Base-by-base conservation (phyloP, 2,888 invertebrate genomes). In the Bursaphelenchus okinawaensis region DNA sequence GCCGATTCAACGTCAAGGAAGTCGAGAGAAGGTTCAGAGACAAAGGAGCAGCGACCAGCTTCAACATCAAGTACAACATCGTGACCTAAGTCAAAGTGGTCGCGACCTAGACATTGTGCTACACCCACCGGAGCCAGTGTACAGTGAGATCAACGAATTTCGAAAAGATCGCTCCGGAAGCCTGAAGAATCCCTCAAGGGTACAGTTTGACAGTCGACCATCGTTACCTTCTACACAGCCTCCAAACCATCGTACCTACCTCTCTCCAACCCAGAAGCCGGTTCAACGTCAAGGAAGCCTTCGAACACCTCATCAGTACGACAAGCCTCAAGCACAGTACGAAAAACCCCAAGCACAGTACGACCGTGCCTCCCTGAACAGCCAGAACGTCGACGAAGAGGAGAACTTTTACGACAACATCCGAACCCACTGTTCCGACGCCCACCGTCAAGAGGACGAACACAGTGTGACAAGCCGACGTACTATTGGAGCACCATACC, bases 401-500 rank as follows among this genome's bases (percentile, higher is more conserved):
- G 74, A 70, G 56, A 78, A 75, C 26, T 77, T 80, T 69, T 80
- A 80, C 68, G 80, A 80, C 62, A 80, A 80, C 65, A 76, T 80
- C 26, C 54, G 28, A 6, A 20, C 20, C 19, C 9, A 22, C n/a
- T n/a, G n/a, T n/a, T n/a, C n/a, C n/a, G n/a, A n/a, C n/a, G n/a
- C n/a, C n/a, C 40, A 40, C n/a, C 40, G 40, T 16, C 40, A 40
- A 40, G 40, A 40, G 1, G 40, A 40, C n/a, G 40, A 40, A 4
- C 40, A 40, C 16, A 40, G 40, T 40, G 40, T 40, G 3, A 40
- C 40, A 4, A 40, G 40, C 6, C 40, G 51, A 22, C 23, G n/a
- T 19, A 28, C 52, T 55, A 56, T 52, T 24, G 63, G 40, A 62
- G 50, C 20, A 27, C 52, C 40, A 28, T 26, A 28, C 62, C 55